Evolutionary conservation across 2,888 invertebrate genomes (phyloP), one percentile per base, ranked within the genome.

Genomic region (Caenorhabditis wallacei): DNA sequence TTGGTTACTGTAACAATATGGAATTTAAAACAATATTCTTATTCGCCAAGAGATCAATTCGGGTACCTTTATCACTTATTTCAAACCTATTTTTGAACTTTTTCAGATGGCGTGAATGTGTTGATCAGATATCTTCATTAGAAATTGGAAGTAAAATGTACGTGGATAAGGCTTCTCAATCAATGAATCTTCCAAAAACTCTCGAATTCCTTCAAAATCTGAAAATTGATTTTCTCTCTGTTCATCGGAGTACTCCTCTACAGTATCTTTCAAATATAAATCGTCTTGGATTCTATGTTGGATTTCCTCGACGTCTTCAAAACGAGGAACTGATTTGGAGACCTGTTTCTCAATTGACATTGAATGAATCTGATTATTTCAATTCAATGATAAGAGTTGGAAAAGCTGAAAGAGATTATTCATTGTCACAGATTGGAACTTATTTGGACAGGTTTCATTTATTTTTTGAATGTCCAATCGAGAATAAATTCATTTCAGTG

Each of bases 31-130:
- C 76, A 83, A 30, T 87, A 82, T 59, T 78, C 84, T 2, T 84
- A 82, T 56, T 76, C 83, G 18, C 70, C 80, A 5, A 78, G 71
- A n/a, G 82, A 78, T 46, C 85, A 85, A 48, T 84, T 78, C 69
- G 85, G 86, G 86, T 86, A 51, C 13, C n/a, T 2, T 59, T 24
- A 7, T 37, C 40, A n/a, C 24, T 51, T 18, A 2, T 54, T 8
- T 8, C 13, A 11, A 43, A 35, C n/a, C n/a, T n/a, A n/a, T n/a
- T n/a, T n/a, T n/a, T n/a, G n/a, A n/a, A n/a, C n/a, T 16, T n/a
- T 56, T 70, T 16, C 68, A 85, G 86, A 20, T 87, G 87, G 87
- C 59, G 85, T 11, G 87, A 87, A 46, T 87, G 87, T 66, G 85
- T 87, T 13, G 78, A 80, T 16, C 84, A 87, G 24, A 64, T 85